These are phyloP conservation scores for Spea hammondii DNA, from an alignment of 2,797 vertebrate genomes.

Conservation along the genomic window DNA sequence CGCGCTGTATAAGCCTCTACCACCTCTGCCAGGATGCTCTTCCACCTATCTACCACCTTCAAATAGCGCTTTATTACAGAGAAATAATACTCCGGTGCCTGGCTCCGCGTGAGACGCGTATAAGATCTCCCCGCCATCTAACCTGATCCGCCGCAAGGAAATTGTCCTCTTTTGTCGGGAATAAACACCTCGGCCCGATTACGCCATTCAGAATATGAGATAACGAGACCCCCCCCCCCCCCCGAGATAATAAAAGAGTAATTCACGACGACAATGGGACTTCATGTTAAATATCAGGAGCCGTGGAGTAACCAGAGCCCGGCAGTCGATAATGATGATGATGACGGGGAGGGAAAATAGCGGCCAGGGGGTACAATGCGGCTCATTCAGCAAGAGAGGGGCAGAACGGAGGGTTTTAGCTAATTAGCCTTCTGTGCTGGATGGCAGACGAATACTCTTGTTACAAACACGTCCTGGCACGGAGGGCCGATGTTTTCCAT, in stretches of 20 bases:
- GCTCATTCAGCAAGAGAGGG: conserved; percentile 4
- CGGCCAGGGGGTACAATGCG: conserved; percentile 14
- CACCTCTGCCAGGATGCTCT: no score
- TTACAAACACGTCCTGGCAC: conserved; percentile 42
- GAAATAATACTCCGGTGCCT: conserved; percentile 14
- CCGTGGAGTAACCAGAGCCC: conserved; percentile 37
- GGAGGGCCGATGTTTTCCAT: conserved; percentile 22
- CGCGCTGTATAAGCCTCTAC: no score
- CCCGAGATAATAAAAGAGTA: conserved; percentile 21
- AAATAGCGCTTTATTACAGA: no score
- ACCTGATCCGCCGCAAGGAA: conserved; percentile 31
- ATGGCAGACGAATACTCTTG: conserved; percentile 41
- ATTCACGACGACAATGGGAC: conserved; percentile 31
- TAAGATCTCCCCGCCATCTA: conserved; percentile 17
- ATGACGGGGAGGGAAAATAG: conserved; percentile 27
- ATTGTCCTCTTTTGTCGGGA: conserved; percentile 20
- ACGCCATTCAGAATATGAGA: conserved; percentile 38
- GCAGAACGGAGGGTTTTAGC: conserved; percentile 36
- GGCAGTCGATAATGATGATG: conserved; percentile 30
- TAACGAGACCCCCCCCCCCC: conserved; percentile 21
- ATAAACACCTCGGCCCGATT: conserved; percentile 33
- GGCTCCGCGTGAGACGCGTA: neutral
- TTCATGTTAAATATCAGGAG: conserved; percentile 41
- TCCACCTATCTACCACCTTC: no score
- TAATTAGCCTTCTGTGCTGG: conserved; percentile 41